A percentile compares a stretch with the other conserved stretches of the same genome.
Evolutionary conservation across 2,113 vertebrate species (phyloP).

Genomic region (Mormyrus iriodes): DNA sequence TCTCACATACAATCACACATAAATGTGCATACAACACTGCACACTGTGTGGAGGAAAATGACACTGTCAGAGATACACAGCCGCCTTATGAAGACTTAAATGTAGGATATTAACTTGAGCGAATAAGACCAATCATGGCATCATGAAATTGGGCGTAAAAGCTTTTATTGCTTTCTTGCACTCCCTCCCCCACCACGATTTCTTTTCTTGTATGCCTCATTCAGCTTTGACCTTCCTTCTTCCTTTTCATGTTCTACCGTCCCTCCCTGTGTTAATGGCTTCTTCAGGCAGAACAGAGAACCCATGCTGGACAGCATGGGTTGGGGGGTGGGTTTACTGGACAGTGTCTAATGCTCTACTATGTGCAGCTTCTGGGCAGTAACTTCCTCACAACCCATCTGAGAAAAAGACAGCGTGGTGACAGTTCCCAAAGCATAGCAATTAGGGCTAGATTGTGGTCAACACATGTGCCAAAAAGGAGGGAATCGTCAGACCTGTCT

Average conservation of each 20-base stretch:
- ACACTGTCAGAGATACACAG: background rate
- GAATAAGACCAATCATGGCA: constrained; percentile 52
- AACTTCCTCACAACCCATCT: background rate
- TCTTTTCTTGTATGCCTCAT: constrained; percentile 23
- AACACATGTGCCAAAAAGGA: background rate
- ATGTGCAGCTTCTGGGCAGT: too few relatives aligned
- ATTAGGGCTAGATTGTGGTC: background rate
- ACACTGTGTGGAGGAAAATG: background rate
- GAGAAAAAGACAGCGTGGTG: background rate
- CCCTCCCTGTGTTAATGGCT: background rate
- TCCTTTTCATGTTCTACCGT: background rate
- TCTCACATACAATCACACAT: background rate
- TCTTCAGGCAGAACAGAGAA: background rate
- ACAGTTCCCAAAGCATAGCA: background rate
- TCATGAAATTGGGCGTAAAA: constrained; percentile 58
- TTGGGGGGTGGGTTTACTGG: background rate
- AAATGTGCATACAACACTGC: background rate
- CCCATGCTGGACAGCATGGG: background rate
- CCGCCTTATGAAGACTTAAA: constrained; percentile 10
- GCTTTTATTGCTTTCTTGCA: constrained; percentile 54
- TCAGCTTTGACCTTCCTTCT: constrained; percentile 43
- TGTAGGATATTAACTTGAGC: constrained; percentile 31
- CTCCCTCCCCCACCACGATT: background rate
- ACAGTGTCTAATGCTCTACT: background rate
- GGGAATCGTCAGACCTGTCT: background rate